Base-by-base conservation (phyloP, 2,113 vertebrate species). In the Takifugu bimaculatus region DNA sequence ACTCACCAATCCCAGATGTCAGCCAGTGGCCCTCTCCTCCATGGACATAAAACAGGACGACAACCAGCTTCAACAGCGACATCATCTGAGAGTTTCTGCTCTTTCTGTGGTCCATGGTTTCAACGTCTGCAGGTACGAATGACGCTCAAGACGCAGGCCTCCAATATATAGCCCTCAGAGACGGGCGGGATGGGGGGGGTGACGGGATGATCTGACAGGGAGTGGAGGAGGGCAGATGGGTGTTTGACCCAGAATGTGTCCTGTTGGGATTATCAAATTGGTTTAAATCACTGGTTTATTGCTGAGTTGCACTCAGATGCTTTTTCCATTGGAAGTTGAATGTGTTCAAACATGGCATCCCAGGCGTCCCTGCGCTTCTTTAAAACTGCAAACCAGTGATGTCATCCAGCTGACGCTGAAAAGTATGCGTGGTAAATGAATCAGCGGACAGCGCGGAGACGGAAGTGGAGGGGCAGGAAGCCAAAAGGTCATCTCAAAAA, bases 91-190 rank as follows among this genome's bases (percentile, higher is more conserved):
- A 9, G 4, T 7, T 57, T 79, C 70, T 80, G 73, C 50, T 79
- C 77, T 70, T 58, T 53, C 57, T 74, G 69, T 68, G n/a, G 4
- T 14, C 55, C 48, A 52, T 64, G 48, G 64, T 32, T 49, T 58
- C 54, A 63, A 26, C 49, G 45, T 50, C 44, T 68, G 63, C 52
- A 50, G 56, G 57, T 49, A 50, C 52, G 42, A 77, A 74, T 73
- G 89, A 89, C 87, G 85, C 76, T 82, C 56, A 72, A 74, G 84
- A 85, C 75, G 80, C 45, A 79, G 81, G 62, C 82, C 83, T 85
- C 84, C 72, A 77, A 85, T 91, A 90, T 92, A 91, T 91, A 91
- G 72, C 85, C 79, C 72, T 82, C 66, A 6, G 66, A 77, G 77
- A 63, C 65, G 62, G 70, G 50, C 74, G 74, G 66, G 68, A 20